Percentiles rank a stretch among this genome's conserved stretches.
phyloP scores from a whole-genome alignment of 2,797 vertebrate species.

The Tragelaphus oryx region DNA sequence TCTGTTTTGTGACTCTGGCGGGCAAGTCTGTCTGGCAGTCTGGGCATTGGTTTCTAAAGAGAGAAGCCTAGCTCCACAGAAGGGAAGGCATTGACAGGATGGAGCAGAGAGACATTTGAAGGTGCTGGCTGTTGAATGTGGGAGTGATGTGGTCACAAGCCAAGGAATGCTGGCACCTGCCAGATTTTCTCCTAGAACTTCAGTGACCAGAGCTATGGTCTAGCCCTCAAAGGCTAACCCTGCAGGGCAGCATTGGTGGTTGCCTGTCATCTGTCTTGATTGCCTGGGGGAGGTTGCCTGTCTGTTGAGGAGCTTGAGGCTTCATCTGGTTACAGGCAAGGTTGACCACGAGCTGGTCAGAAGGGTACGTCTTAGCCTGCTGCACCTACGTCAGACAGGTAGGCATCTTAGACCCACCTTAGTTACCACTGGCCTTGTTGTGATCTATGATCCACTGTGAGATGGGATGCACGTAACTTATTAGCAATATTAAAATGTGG shows the following conservation, averaged over 20 bases:
- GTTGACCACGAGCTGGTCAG: neutral
- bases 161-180: neutral
- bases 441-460: neutral
- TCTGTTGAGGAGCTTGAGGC: neutral
- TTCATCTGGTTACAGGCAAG: neutral
- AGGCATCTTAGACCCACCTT: rapidly evolving
- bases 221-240: neutral
- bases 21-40: neutral
- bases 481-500: neutral
- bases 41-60: constrained; percentile 3
- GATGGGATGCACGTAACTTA: neutral
- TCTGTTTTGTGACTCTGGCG: neutral
- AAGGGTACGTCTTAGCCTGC: neutral
- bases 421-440: neutral
- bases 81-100: neutral
- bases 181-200: neutral
- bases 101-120: neutral
- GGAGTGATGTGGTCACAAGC: neutral
- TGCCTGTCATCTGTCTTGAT: rapidly evolving
- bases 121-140: neutral
- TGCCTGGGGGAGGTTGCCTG: too few species aligned
- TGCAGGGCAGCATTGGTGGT: neutral
- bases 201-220: neutral
- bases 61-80: neutral
- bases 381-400: rapidly evolving